Conservation (phyloP, 2,797 vertebrate species). For the Enteromius mattozi region DNA sequence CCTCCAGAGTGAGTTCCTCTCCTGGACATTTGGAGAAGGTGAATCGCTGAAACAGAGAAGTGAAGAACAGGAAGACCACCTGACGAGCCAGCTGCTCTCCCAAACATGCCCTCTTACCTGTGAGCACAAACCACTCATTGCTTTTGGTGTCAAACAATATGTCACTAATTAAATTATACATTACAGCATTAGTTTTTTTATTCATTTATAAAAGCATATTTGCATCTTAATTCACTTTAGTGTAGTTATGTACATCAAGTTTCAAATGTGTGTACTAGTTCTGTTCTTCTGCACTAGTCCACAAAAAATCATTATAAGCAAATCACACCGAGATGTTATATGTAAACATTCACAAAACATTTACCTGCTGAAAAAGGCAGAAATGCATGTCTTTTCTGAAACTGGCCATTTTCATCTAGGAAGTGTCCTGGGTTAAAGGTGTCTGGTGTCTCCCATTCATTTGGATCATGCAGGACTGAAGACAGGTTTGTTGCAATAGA, state of each 20-base stretch:
- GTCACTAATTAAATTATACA: no score
- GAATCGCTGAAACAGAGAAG: constrained; percentile 60
- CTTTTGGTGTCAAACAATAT: not conserved
- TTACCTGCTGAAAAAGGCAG: constrained; percentile 77
- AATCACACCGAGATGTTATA: not conserved
- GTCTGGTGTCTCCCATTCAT: constrained; percentile 74
- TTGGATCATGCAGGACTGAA: constrained; percentile 73
- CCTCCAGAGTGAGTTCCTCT: constrained; percentile 53
- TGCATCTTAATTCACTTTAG: not conserved
- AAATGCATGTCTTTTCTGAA: constrained; percentile 74
- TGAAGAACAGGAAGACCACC: constrained; percentile 64
- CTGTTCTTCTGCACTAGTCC: not conserved
- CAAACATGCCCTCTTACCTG: constrained; percentile 62
- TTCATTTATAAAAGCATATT: no score
- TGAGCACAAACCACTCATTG: not conserved
- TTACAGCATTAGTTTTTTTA: no score
- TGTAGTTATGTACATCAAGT: not conserved
- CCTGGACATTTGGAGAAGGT: constrained; percentile 54
- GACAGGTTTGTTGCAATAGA: constrained; percentile 60
- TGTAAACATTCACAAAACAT: not conserved
- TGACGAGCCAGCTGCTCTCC: constrained; percentile 61
- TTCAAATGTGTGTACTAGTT: not conserved
- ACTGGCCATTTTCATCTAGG: constrained; percentile 74
- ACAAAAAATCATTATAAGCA: not conserved
- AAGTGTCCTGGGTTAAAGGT: constrained; percentile 79